These are phyloP conservation scores for Drosophila fuyamai DNA, from an alignment of 1,140 invertebrate species.

Conservation along the genomic window DNA sequence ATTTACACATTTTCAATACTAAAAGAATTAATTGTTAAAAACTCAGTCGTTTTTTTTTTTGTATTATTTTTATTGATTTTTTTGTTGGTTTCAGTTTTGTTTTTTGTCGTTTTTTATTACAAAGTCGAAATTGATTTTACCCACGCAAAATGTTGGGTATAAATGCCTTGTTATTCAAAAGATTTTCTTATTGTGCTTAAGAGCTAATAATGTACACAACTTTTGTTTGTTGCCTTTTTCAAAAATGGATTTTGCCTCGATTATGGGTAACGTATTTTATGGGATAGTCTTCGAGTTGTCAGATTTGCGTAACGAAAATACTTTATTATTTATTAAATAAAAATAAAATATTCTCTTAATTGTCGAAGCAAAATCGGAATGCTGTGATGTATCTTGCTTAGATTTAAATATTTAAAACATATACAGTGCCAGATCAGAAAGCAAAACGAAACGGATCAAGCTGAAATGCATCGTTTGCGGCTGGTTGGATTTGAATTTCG, in stretches of 20 bases:
- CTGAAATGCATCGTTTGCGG: slow-evolving; percentile 2
- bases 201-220: slow-evolving; percentile 62
- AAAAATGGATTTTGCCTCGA: slow-evolving; percentile 39
- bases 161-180: slow-evolving; percentile 56
- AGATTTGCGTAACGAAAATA: slow-evolving; percentile 57
- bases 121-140: slow-evolving; percentile 65
- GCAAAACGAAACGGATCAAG: slow-evolving; percentile 45
- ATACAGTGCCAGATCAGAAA: slow-evolving; percentile 57
- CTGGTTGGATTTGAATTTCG: slow-evolving; percentile 16
- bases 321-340: slow-evolving; percentile 79
- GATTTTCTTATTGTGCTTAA: slow-evolving; percentile 61
- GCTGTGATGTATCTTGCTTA: slow-evolving; percentile 45
- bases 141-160: slow-evolving; percentile 60
- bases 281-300: slow-evolving; percentile 34
- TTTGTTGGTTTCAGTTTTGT: slow-evolving; percentile 39
- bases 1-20: neutral
- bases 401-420: slow-evolving; percentile 64
- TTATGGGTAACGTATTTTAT: slow-evolving; percentile 21
- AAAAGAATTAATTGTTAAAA: slow-evolving; percentile 12
- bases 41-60: slow-evolving; percentile 38
- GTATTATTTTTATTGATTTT: slow-evolving; percentile 56
- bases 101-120: slow-evolving; percentile 56
- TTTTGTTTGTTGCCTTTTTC: slow-evolving; percentile 24
- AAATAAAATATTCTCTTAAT: slow-evolving; percentile 66
- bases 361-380: slow-evolving; percentile 35